These are phyloP conservation scores for Pristionchus fissidentatus DNA, from an alignment of 2,888 invertebrate genomes.

Conservation along the genomic window DNA sequence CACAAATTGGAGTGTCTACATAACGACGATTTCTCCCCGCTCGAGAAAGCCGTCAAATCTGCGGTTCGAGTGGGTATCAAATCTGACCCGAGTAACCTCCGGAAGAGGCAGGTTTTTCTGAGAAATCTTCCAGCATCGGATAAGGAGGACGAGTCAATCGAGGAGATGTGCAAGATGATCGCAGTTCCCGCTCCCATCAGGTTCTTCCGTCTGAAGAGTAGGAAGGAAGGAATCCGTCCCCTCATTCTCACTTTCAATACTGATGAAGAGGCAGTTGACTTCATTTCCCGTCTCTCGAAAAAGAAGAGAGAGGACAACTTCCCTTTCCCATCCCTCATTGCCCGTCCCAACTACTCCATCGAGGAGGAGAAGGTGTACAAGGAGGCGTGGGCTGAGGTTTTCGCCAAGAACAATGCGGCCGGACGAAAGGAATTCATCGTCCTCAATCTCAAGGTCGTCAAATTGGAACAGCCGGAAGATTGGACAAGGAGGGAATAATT, in stretches of 20 bases:
- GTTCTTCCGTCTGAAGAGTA: neutral
- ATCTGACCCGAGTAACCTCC: neutral
- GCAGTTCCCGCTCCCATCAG: neutral
- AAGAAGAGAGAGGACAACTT: neutral
- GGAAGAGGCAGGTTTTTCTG: neutral
- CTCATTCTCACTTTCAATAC: neutral
- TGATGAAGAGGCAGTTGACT: neutral
- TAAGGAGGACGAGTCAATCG: neutral
- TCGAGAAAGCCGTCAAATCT: neutral
- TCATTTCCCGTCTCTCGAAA: neutral
- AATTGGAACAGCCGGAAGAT: neutral
- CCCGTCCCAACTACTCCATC: neutral
- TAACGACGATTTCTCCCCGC: too few relatives aligned
- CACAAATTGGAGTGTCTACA: too few relatives aligned
- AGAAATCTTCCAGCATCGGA: neutral
- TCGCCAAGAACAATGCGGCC: neutral
- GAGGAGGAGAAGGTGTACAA: slow-evolving; percentile 1
- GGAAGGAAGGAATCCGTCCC: slow-evolving; percentile 4
- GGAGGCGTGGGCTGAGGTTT: neutral
- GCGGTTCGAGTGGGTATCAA: neutral
- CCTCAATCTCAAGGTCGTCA: neutral
- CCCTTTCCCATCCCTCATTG: neutral
- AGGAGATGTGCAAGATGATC: neutral
- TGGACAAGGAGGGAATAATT: too few relatives aligned
- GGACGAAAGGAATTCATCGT: neutral